Base-by-base conservation (phyloP, 2,888 invertebrate genomes). In the Sinodicranocentrus sp. region DNA sequence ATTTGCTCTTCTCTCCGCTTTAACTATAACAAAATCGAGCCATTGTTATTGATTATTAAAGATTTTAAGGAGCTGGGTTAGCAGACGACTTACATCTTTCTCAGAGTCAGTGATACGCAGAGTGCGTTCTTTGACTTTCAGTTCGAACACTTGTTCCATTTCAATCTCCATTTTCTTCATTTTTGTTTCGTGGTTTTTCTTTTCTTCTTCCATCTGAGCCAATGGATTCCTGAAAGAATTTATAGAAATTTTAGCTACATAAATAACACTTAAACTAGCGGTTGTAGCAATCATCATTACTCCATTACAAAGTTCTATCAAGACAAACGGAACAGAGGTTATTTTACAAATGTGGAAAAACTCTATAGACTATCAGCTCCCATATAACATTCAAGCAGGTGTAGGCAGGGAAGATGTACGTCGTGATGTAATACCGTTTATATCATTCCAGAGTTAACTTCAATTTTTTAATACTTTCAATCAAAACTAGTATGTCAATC, bases 161-260 rank as follows among this genome's bases (percentile, higher is more conserved):
- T 98, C 98, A 54, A 95, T 95, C 91, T 99, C 98, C 97, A 98
- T 98, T 91, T 98, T 98, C 92, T 98, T 98, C 96, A 98, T 97
- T 91, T 98, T 97, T 87, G 94, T 93, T 90, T 98, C 97, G 89
- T 99, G 98, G 90, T 98, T 98, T 84, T 96, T 94, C 91, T 97
- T 98, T 91, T 99, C 99, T 90, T 98, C 98, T 91, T 99, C 99
- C 95, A 99, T 96, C 91, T 98, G 98, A 78, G 98, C 97, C 90
- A 99, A 92, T 63, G 99, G 99, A 92, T 99, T 99, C 94, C 97
- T 97, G 92, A 19, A 92, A 91, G 90, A n/a, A n/a, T n/a, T n/a
- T n/a, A n/a, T n/a, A n/a, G n/a, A n/a, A n/a, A n/a, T n/a, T n/a
- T n/a, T n/a, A n/a, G n/a, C n/a, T n/a, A n/a, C n/a, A n/a, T n/a